Conservation (phyloP, 2,797 vertebrate genomes). For the Hemitrygon akajei region DNA sequence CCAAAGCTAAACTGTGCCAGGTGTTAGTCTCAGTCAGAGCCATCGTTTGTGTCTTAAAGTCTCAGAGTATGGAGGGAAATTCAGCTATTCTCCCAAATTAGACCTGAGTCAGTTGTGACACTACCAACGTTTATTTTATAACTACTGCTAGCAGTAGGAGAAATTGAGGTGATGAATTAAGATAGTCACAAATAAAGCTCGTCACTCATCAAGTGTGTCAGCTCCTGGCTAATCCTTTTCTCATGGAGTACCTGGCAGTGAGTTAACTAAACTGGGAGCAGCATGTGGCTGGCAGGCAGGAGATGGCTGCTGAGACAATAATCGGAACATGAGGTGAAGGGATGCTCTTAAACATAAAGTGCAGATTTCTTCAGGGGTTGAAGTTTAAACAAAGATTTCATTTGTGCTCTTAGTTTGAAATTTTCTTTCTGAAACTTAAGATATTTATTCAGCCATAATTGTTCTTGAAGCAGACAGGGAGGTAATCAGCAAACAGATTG, state of each 20-base stretch:
- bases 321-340: background rate
- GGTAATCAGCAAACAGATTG: background rate
- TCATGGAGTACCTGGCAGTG: background rate
- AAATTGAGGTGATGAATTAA: background rate
- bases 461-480: background rate
- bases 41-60: background rate
- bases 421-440: background rate
- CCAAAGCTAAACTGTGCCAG: background rate
- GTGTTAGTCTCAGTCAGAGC: background rate
- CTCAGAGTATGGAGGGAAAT: background rate
- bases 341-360: too few species aligned
- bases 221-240: background rate
- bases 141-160: background rate
- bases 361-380: background rate
- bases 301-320: background rate
- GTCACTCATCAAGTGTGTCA: background rate
- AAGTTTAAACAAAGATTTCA: background rate
- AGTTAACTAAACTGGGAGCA: background rate
- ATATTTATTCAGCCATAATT: background rate
- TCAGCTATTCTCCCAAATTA: background rate
- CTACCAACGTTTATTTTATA: background rate
- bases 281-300: background rate
- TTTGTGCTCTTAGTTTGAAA: too few species aligned
- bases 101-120: background rate
- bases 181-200: background rate